These are phyloP conservation scores for Willowsia nigromaculata DNA, from an alignment of 2,888 invertebrate species.

Conservation along the genomic window DNA sequence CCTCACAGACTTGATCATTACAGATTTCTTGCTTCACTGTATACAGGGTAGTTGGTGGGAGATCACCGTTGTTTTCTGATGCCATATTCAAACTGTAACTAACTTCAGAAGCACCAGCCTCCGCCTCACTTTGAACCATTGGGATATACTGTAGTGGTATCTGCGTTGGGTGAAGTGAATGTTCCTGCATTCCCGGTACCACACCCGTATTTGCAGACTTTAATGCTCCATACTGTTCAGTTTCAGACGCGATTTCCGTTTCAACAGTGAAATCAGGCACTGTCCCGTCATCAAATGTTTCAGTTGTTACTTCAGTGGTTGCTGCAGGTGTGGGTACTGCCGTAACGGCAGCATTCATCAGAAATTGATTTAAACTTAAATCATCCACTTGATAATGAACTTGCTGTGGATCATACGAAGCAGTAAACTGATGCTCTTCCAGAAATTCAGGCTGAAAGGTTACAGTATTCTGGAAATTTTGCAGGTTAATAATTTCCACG, in stretches of 20 bases:
- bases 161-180: not conserved
- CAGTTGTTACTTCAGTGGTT: not conserved
- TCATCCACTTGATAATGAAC: slow-evolving; percentile 58
- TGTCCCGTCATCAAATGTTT: not conserved
- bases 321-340: not conserved
- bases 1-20: not conserved
- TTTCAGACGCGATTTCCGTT: slow-evolving; percentile 50
- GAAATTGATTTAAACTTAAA: slow-evolving; percentile 40
- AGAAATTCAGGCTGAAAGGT: slow-evolving; percentile 57
- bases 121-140: not conserved
- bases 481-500: slow-evolving; percentile 55
- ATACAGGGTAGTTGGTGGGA: too few species aligned
- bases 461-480: slow-evolving; percentile 42
- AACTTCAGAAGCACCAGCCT: not conserved
- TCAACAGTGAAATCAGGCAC: slow-evolving; percentile 55
- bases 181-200: not conserved
- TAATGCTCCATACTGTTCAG: not conserved
- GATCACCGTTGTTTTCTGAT: not conserved
- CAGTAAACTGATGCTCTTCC: slow-evolving; percentile 53
- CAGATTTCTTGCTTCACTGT: not conserved
- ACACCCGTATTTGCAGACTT: not conserved
- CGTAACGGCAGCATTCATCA: slow-evolving; percentile 6
- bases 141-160: not conserved
- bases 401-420: slow-evolving; percentile 43
- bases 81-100: not conserved